A percentile compares a stretch with the other conserved stretches of the same genome.
Evolutionary conservation across 2,113 vertebrate species (phyloP).

Genomic region (Gopherus evgoodei): DNA sequence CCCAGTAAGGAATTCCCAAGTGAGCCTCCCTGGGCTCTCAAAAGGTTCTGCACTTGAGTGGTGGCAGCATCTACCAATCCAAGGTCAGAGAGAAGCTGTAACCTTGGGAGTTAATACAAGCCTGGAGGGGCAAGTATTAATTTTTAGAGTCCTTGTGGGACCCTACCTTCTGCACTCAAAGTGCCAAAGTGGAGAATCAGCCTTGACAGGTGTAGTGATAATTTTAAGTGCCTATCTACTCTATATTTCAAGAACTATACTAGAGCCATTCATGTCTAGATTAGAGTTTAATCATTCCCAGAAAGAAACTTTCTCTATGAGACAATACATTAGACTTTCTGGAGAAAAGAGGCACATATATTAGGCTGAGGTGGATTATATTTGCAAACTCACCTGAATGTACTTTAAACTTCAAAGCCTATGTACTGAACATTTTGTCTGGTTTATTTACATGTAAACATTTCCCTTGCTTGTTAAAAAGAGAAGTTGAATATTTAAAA

Average conservation of each 20-base stretch:
- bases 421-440: neutral
- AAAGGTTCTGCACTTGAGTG: too few species aligned
- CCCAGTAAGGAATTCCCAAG: too few species aligned
- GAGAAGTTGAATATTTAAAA: neutral
- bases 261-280: neutral
- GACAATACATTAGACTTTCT: neutral
- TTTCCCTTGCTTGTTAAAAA: neutral
- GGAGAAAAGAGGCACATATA: neutral
- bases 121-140: too few species aligned
- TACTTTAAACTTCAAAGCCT: neutral
- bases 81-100: too few species aligned
- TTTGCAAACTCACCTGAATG: neutral
- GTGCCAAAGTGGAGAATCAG: too few species aligned
- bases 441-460: neutral
- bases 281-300: neutral
- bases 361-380: neutral
- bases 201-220: neutral
- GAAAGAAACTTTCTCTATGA: neutral
- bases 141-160: too few species aligned
- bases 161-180: too few species aligned
- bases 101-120: too few species aligned
- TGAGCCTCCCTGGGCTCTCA: too few species aligned
- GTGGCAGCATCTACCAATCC: too few species aligned
- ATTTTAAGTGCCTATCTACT: neutral
- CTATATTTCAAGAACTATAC: neutral